Evolutionary conservation across 2,888 invertebrate species (phyloP), one percentile per base, ranked within the genome.

Genomic region (Cecidostiba fungosa): DNA sequence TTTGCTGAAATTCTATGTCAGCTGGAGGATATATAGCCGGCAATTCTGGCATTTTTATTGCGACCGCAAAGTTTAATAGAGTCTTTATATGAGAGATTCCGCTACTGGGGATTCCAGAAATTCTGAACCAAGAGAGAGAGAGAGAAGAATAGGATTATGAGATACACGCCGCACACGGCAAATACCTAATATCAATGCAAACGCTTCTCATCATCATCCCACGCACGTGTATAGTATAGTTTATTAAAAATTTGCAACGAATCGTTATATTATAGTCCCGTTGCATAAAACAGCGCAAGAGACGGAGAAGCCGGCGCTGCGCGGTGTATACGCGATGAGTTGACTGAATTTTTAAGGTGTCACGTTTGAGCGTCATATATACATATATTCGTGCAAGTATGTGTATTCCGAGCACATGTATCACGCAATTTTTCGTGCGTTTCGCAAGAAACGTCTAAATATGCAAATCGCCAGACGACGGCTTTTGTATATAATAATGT

Each of bases 281-380:
- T 43, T 43, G 43, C 43, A 43, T 43, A 43, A 43, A 43, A 10
- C 43, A 39, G 39, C 39, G 39, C 39, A 39, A 12, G 10, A 39
- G 0, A 39, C 6, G 32, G 32, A 39, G 10, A 10, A 10, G 36
- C 8, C 43, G 10, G 43, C 8, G 39, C n/a, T n/a, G n/a, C 8
- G 43, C 8, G 43, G 10, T 10, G 10, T 12, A 32, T 6, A 5
- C 43, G 23, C 43, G 72, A 72, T 72, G 72, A 72, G 72, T 72
- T 23, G 72, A 10, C 72, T 39, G 72, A 72, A 72, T 72, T 72
- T 72, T 72, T 39, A 72, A 72, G 23, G 23, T 72, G 43, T 72
- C 72, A 39, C 72, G 23, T 19, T 39, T 26, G 26, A 66, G 29
- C 26, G 72, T 19, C 70, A 23, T 32, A 5, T n/a, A 10, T 39